Base-by-base conservation (phyloP, 2,888 invertebrate genomes). In the Stenichneumon culpator region DNA sequence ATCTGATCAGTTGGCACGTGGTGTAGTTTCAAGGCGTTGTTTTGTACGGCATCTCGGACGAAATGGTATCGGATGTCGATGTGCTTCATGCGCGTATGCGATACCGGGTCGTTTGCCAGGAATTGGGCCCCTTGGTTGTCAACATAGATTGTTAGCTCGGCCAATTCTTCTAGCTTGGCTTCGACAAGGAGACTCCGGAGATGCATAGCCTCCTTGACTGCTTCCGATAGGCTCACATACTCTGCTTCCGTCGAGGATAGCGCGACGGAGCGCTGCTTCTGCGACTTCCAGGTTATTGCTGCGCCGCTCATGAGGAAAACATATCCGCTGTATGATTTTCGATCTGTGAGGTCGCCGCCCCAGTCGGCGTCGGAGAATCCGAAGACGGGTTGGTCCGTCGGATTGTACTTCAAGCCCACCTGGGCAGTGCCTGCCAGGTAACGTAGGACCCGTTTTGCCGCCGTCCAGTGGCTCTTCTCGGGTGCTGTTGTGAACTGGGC, bases 91-190 rank as follows among this genome's bases (percentile, higher is more conserved):
- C 86, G 65, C 11, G 65, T n/a, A 50, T 88, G 87, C 28, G 68
- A 82, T 0, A 87, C 80, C 1, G 86, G 85, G 72, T 88, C 85
- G 1, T 57, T 79, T 0, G 82, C 85, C 3, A 88, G 63, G 36
- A 57, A 80, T 63, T 67, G 80, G 0, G 87, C 86, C 0, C 85
- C 75, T 28, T 84, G 86, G 44, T 88, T 88, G 70, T 86, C 87
- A 28, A 82, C 69, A 52, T 67, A 82, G 7, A 87, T 7, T 2
- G 54, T 44, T 11, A 52, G 2, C 19, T 44, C 19, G n/a, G 63
- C 16, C 3, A 80, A 11, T n/a, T n/a, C 11, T 3, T 19, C n/a
- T 3, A 81, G 79, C 22, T 80, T 78, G 25, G 86, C n/a, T 67
- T 86, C 82, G 3, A n/a, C 52, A 11, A 87, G 70, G 19, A 86